These are phyloP conservation scores for Pygathrix nemaeus DNA, from an alignment of 2,113 vertebrate genomes.

Conservation along the genomic window DNA sequence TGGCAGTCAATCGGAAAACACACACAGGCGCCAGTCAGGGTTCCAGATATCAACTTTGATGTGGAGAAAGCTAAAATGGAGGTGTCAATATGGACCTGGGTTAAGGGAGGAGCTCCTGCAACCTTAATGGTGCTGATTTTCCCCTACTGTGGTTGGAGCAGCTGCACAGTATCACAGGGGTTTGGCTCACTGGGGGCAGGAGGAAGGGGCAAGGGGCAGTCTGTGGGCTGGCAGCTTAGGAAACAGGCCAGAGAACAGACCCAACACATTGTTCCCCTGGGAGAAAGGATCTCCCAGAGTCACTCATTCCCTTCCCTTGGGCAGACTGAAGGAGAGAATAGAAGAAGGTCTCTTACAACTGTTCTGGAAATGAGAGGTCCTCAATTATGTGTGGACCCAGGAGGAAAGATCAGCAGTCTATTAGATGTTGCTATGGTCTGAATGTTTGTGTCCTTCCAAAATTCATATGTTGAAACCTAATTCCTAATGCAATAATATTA, in stretches of 20 bases:
- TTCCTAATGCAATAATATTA: not conserved
- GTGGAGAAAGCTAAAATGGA: not conserved
- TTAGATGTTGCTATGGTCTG: not conserved
- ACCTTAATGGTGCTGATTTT: not conserved
- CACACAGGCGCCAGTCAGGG: not conserved
- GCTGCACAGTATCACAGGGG: not conserved
- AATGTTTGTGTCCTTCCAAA: not conserved
- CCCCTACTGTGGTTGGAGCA: not conserved
- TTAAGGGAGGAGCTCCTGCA: not conserved
- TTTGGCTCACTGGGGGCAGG: rapidly evolving
- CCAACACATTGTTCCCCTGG: not conserved
- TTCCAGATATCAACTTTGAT: not conserved
- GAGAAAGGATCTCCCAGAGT: not conserved
- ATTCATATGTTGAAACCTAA: not conserved
- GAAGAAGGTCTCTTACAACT: not conserved
- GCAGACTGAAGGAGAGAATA: not conserved
- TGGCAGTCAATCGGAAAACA: not conserved
- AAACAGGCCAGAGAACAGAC: not conserved
- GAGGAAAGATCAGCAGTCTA: not conserved
- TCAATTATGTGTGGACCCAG: not conserved
- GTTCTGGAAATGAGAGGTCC: not conserved
- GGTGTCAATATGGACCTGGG: rapidly evolving
- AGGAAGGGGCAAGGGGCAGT: not conserved
- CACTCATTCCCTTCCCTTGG: not conserved
- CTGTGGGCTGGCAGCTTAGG: not conserved